Base-by-base conservation (phyloP, 2,888 invertebrate genomes). In the Parochlus steinenii region DNA sequence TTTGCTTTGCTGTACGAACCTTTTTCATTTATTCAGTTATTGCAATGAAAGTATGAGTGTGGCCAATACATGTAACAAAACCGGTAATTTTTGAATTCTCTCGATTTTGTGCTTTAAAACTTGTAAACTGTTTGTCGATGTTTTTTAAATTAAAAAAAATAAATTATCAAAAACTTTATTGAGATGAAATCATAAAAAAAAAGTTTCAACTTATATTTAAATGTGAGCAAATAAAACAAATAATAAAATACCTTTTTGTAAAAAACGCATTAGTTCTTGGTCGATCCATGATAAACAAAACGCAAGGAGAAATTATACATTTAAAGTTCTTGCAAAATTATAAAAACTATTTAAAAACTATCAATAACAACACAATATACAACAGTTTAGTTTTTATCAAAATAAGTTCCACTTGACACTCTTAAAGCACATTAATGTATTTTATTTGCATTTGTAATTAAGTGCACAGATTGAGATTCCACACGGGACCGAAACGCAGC, bases 201-300 rank as follows among this genome's bases (percentile, higher is more conserved):
- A 40, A 33, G 33, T 36, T 23, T 27, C 37, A 22, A 30, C 20
- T 56, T 56, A 61, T 61, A 56, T 49, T 49, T 53, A 60, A 61
- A 58, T 63, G n/a, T n/a, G 14, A 61, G 61, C 62, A 61, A 63
- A 45, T 58, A 62, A 61, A 53, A 59, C 61, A 61, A 63, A 62
- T 50, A 48, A 53, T 57, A 66, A 70, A 73, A 71, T 73, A 76
- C 75, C 75, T 76, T 74, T 75, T 75, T 61, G 74, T 74, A 71
- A 71, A 74, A 70, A 75, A 75, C 69, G 73, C 74, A 69, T 70
- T 73, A 69, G 72, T 71, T 67, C 74, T 71, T 67, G 34, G 34
- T 22, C 74, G 74, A 72, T 75, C 75, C 75, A 75, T 75, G 68
- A 67, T 72, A 70, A 68, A 28, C 14, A 18, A 8, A 8, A 17